phyloP scores from a whole-genome alignment of 2,797 vertebrate genomes.

The Lutjanus campechanus region DNA sequence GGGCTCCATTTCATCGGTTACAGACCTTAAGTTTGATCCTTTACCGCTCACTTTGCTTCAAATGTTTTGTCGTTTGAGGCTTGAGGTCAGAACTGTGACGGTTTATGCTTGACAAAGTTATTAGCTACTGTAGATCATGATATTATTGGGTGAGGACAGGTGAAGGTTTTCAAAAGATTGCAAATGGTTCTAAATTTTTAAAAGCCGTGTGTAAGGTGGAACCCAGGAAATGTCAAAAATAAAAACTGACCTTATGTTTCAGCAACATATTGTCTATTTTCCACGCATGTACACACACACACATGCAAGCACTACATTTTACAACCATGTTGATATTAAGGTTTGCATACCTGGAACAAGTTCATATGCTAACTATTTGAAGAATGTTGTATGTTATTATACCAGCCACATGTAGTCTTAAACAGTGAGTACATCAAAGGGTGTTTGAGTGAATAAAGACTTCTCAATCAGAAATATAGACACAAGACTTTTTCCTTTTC shows the following conservation, averaged over 20 bases:
- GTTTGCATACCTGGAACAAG: slow-evolving; percentile 17
- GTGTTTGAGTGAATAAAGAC: slow-evolving; percentile 4
- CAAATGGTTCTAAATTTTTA: not conserved
- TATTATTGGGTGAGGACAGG: slow-evolving; percentile 7
- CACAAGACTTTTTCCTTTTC: not conserved
- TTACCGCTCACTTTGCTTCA: not conserved
- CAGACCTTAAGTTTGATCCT: not conserved
- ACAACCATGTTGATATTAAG: slow-evolving; percentile 27
- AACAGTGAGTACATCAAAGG: not conserved
- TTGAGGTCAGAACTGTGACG: slow-evolving; percentile 4
- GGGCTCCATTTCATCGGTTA: slow-evolving; percentile 5
- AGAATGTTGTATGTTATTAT: slow-evolving; percentile 23
- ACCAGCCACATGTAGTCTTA: slow-evolving; percentile 24
- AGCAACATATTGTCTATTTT: slow-evolving; percentile 51
- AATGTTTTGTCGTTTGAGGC: slow-evolving; percentile 25
- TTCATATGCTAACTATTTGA: slow-evolving; percentile 40
- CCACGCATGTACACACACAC: not conserved
- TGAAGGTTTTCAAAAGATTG: slow-evolving; percentile 17
- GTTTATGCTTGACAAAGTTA: slow-evolving; percentile 8
- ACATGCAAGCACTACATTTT: slow-evolving; percentile 49
- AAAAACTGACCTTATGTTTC: slow-evolving; percentile 22
- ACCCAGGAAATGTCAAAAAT: slow-evolving; percentile 12
- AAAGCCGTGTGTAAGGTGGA: not conserved
- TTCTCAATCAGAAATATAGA: slow-evolving; percentile 6
- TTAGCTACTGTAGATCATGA: slow-evolving; percentile 22